Conservation (phyloP, 2,113 vertebrate genomes). For the Okapia johnstoni region DNA sequence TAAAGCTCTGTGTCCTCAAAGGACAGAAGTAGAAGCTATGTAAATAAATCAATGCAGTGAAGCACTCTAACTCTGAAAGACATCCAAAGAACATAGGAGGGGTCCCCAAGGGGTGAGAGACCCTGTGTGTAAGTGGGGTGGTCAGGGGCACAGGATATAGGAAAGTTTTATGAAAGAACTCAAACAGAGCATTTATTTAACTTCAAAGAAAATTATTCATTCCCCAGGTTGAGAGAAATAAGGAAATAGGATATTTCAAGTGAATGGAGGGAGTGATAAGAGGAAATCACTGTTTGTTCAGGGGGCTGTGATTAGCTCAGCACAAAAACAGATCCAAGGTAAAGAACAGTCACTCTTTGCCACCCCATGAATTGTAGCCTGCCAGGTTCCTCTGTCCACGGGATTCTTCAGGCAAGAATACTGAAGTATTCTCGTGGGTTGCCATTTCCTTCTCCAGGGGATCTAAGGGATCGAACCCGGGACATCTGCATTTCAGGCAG, state of each 20-base stretch:
- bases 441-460: background rate
- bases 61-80: background rate
- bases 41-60: background rate
- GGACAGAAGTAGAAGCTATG: background rate
- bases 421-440: background rate
- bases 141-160: background rate
- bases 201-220: background rate
- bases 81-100: background rate
- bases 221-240: background rate
- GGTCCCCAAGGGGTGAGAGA: background rate
- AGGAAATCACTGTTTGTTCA: background rate
- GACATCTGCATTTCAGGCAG: background rate
- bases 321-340: background rate
- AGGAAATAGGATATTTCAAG: background rate
- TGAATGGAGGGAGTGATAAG: background rate
- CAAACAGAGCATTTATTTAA: background rate
- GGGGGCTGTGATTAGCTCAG: background rate
- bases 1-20: background rate
- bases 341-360: background rate
- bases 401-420: background rate
- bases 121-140: no score
- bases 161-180: background rate
- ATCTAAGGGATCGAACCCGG: rapidly evolving
- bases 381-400: background rate
- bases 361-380: background rate